phyloP scores from a whole-genome alignment of 2,797 vertebrate species.

The Gambelia wislizenii region DNA sequence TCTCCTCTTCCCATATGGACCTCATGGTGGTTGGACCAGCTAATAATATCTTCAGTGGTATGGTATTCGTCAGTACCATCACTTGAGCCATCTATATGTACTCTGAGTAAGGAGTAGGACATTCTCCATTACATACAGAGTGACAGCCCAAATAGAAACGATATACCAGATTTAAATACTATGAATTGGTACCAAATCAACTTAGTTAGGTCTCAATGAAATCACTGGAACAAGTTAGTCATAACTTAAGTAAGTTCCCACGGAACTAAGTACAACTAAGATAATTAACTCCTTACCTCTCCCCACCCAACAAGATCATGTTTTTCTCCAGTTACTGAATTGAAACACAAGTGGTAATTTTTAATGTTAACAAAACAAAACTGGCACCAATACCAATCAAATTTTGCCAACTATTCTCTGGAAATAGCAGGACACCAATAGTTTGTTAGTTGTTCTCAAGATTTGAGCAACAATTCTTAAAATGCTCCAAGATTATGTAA shows the following conservation, averaged over 20 bases:
- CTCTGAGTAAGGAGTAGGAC: neutral
- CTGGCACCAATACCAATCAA: neutral
- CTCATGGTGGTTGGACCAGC: too few relatives aligned
- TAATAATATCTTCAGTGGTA: neutral
- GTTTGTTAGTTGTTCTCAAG: neutral
- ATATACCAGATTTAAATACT: neutral
- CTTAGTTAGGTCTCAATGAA: neutral
- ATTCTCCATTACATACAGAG: neutral
- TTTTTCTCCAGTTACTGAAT: conserved; percentile 37
- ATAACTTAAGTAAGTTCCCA: neutral
- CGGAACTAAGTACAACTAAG: neutral
- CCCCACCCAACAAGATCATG: conserved; percentile 24
- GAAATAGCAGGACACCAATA: neutral
- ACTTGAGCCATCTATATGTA: neutral
- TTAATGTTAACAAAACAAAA: conserved; percentile 15
- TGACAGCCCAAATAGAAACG: neutral
- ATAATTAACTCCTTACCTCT: neutral
- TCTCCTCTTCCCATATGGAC: neutral
- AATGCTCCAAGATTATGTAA: neutral
- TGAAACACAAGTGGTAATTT: conserved; percentile 32
- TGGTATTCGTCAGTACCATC: too few relatives aligned
- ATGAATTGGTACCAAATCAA: neutral
- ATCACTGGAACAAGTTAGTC: neutral
- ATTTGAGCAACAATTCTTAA: neutral
- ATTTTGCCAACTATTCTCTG: neutral